phyloP scores from a whole-genome alignment of 1,140 invertebrate species.

The Macrobrachium nipponense region DNA sequence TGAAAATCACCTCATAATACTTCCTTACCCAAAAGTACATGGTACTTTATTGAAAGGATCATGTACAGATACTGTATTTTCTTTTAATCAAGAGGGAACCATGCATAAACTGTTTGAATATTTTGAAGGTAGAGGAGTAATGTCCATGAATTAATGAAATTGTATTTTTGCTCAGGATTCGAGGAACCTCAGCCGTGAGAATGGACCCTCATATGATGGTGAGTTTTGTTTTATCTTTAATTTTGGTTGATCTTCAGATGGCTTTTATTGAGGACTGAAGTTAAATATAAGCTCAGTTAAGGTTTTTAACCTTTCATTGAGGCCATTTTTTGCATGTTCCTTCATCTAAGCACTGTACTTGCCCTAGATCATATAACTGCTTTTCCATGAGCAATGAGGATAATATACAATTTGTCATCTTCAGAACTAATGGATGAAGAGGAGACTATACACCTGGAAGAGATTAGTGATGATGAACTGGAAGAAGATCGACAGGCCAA shows the following conservation, averaged over 20 bases:
- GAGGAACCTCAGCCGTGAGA: constrained; percentile 39
- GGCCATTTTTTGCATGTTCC: too few species aligned
- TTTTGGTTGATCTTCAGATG: not conserved
- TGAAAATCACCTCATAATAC: too few species aligned
- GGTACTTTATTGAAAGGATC: too few species aligned
- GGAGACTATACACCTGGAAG: constrained; percentile 61
- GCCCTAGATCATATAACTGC: not conserved
- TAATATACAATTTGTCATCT: constrained; percentile 15
- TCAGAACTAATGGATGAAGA: constrained; percentile 62
- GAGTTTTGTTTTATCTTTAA: not conserved
- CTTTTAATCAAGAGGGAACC: too few species aligned
- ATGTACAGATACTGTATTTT: too few species aligned
- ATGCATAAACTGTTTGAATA: too few species aligned
- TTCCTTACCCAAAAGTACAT: too few species aligned
- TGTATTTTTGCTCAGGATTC: constrained; percentile 26
- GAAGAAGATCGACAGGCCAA: constrained; percentile 63
- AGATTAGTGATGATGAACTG: constrained; percentile 63
- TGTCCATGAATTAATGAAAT: too few species aligned
- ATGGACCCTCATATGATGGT: constrained; percentile 46
- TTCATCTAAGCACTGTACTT: not conserved
- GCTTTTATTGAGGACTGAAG: not conserved
- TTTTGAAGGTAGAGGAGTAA: too few species aligned
- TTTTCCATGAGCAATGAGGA: not conserved
- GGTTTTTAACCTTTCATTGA: too few species aligned
- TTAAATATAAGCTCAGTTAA: not conserved